Evolutionary conservation across 2,113 vertebrate species (phyloP).

Genomic region (Ophthalmolycus amberensis): DNA sequence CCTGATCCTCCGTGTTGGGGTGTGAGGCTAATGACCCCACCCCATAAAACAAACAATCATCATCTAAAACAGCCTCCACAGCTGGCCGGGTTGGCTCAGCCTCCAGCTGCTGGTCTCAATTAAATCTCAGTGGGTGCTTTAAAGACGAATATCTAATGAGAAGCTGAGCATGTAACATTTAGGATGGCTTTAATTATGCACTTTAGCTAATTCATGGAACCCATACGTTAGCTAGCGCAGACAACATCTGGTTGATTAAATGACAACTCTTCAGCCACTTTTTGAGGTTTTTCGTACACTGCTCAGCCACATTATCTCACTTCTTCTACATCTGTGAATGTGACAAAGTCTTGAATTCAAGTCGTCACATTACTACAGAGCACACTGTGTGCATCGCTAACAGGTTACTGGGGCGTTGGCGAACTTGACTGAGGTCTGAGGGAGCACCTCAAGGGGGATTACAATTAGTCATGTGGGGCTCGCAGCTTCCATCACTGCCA

Average conservation of each 20-base stretch:
- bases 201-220: background rate
- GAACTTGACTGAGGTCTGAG: background rate
- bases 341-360: background rate
- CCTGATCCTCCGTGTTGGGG: background rate
- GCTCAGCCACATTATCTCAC: background rate
- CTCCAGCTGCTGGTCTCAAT: slow-evolving; percentile 2
- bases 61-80: background rate
- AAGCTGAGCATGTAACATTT: background rate
- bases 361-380: background rate
- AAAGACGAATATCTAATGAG: slow-evolving; percentile 5
- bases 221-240: background rate
- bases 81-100: background rate
- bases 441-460: background rate
- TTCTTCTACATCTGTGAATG: background rate
- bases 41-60: background rate
- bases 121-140: background rate
- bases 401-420: background rate
- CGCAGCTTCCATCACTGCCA: background rate
- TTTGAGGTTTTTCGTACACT: background rate
- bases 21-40: background rate
- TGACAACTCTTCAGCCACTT: background rate
- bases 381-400: background rate
- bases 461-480: too few species aligned
- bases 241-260: background rate
- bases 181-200: background rate